phyloP scores from a whole-genome alignment of 1,140 invertebrate genomes.

The Drosophila ercepeae region DNA sequence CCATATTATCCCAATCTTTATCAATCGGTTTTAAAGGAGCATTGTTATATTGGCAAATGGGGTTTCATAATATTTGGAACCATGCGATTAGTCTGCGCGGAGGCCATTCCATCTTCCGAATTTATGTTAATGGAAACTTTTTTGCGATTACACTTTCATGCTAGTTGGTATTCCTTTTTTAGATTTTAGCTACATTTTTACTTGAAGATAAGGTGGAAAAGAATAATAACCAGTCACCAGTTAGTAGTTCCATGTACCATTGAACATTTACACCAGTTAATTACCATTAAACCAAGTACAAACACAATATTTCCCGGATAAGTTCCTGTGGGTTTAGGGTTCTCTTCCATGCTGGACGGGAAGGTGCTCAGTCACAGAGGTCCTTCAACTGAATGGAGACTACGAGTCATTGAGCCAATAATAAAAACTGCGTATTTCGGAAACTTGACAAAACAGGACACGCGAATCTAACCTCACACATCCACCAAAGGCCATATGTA shows the following conservation, averaged over 20 bases:
- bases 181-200: constrained; percentile 28
- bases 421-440: background rate
- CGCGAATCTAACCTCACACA: background rate
- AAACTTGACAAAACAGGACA: too few species aligned
- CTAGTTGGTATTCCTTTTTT: background rate
- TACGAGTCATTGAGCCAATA: constrained; percentile 7
- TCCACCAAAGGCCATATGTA: background rate
- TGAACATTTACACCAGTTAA: constrained; percentile 25
- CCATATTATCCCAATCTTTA: too few species aligned
- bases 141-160: background rate
- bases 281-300: constrained; percentile 25
- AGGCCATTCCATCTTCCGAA: too few species aligned
- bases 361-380: constrained; percentile 23
- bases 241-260: constrained; percentile 27
- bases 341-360: constrained; percentile 60
- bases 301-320: constrained; percentile 46
- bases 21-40: background rate
- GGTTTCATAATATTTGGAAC: too few species aligned
- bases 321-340: constrained; percentile 54
- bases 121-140: too few species aligned
- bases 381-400: constrained; percentile 2
- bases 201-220: constrained; percentile 12
- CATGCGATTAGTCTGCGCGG: too few species aligned
- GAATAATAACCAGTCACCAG: constrained; percentile 21
- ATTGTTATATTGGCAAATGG: too few species aligned